phyloP scores from a whole-genome alignment of 2,888 invertebrate genomes.

The Phyllotreta cruciferae region DNA sequence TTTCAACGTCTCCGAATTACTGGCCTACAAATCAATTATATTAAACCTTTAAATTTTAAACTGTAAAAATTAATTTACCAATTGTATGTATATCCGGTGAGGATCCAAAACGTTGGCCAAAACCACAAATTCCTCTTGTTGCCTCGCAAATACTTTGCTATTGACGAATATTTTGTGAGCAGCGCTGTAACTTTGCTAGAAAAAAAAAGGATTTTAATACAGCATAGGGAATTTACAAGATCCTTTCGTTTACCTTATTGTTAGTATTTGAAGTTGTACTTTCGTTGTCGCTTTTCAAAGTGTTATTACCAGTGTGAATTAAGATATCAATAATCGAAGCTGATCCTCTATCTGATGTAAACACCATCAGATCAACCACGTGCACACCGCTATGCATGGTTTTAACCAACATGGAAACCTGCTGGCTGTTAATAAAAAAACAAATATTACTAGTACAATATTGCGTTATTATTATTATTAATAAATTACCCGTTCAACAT shows the following conservation, averaged over 20 bases:
- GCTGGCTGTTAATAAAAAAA: conserved; percentile 41
- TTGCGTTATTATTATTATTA: not conserved
- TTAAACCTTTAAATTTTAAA: conserved; percentile 4
- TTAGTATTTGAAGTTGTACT: conserved; percentile 19
- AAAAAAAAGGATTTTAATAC: conserved; percentile 10
- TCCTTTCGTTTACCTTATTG: conserved; percentile 12
- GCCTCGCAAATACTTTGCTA: conserved; percentile 52
- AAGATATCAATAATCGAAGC: conserved; percentile 60
- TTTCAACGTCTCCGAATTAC: conserved; percentile 43
- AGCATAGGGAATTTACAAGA: not conserved
- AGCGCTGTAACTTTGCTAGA: conserved; percentile 35
- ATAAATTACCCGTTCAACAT: conserved; percentile 67
- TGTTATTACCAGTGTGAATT: conserved; percentile 47
- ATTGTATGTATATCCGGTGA: conserved; percentile 70
- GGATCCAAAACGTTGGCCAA: conserved; percentile 70
- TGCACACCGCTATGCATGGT: conserved; percentile 44
- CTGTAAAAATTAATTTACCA: conserved; percentile 57
- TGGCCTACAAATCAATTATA: conserved; percentile 41
- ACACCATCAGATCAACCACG: conserved; percentile 60
- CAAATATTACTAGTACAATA: conserved; percentile 16
- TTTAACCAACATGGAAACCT: conserved; percentile 51
- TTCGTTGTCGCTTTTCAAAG: conserved; percentile 34
- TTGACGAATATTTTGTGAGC: conserved; percentile 45
- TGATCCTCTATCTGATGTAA: conserved; percentile 48
- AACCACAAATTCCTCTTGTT: conserved; percentile 62